Evolutionary conservation across 2,797 vertebrate species (phyloP).

Genomic region (Channallabes apus): DNA sequence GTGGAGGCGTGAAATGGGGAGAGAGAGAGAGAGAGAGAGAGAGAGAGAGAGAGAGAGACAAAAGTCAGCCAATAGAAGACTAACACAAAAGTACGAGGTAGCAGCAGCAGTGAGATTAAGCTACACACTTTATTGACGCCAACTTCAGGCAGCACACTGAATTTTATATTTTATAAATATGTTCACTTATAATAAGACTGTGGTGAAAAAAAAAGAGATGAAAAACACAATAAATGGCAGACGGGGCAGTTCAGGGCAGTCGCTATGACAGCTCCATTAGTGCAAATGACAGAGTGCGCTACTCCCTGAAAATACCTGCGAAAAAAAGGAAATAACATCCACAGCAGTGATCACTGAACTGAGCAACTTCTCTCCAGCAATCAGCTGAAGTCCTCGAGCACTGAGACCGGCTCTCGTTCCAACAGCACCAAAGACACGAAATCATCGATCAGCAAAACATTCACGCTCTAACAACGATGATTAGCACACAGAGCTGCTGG

Average conservation of each 20-base stretch:
- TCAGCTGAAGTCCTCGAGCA: constrained; percentile 12
- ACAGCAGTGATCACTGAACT: constrained; percentile 36
- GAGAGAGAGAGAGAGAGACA: neutral
- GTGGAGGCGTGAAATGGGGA: constrained; percentile 5
- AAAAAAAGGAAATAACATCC: constrained; percentile 50
- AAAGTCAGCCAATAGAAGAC: neutral
- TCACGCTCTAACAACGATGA: neutral
- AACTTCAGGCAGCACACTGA: constrained; percentile 52
- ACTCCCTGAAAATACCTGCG: constrained; percentile 57
- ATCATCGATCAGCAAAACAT: neutral
- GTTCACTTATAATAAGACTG: constrained; percentile 28
- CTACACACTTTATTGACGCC: constrained; percentile 60
- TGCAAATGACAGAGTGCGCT: constrained; percentile 69
- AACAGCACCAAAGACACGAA: neutral
- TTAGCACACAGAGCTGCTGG: neutral
- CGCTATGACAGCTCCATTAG: constrained; percentile 73
- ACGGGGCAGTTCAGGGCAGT: constrained; percentile 51
- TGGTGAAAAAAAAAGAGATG: constrained; percentile 44
- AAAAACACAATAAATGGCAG: constrained; percentile 45
- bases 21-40: neutral
- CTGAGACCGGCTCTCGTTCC: neutral
- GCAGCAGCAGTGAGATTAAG: constrained; percentile 49
- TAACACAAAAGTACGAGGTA: constrained; percentile 15
- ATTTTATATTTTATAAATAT: constrained; percentile 54
- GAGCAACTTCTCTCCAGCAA: constrained; percentile 15